Conservation (phyloP, 2,113 vertebrate species). For the Zosterops pallidus region DNA sequence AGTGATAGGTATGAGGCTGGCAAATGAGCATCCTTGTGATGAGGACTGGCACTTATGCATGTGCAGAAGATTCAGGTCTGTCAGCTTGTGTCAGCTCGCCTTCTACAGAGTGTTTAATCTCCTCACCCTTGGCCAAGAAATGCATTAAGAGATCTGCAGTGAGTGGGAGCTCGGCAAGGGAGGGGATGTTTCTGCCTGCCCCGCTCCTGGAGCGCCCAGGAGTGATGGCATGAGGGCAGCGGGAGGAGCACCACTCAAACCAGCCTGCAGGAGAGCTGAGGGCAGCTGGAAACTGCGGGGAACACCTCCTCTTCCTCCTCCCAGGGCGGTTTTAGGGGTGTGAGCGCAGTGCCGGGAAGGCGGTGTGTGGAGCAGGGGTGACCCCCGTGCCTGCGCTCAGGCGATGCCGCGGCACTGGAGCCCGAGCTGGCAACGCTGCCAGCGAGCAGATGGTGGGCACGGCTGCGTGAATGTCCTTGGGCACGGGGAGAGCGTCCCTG, state of each 20-base stretch:
- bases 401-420: accelerated
- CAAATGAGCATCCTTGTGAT: constrained; percentile 58
- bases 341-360: accelerated
- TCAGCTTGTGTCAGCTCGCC: constrained; percentile 57
- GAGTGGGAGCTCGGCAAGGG: background rate
- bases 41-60: constrained; percentile 57
- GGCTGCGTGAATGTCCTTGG: constrained; percentile 1
- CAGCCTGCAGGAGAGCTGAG: background rate
- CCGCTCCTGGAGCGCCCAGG: background rate
- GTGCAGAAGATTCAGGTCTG: constrained; percentile 50
- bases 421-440: background rate
- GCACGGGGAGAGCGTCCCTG: background rate
- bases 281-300: background rate
- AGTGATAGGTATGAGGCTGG: constrained; percentile 61
- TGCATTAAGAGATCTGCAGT: constrained; percentile 44
- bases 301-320: accelerated
- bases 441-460: constrained; percentile 6
- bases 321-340: accelerated
- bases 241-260: accelerated
- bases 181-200: background rate
- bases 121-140: constrained; percentile 54
- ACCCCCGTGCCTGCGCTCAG: accelerated
- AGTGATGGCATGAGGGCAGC: background rate
- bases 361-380: accelerated
- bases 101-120: constrained; percentile 34